phyloP scores from a whole-genome alignment of 2,797 vertebrate species.

The Phalanger gymnotis region DNA sequence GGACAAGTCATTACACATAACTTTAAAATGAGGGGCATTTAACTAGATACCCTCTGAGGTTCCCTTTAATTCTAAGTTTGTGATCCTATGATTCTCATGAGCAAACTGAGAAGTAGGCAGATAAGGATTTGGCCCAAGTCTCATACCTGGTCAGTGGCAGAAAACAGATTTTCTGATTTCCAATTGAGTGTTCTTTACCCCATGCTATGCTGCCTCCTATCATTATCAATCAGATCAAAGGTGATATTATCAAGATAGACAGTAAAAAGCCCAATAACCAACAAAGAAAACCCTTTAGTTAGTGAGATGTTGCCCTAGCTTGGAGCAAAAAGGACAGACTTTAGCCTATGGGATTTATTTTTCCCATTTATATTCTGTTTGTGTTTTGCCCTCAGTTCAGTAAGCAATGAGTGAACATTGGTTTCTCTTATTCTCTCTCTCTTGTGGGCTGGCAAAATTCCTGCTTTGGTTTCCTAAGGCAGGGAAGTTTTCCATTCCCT shows the following conservation, averaged over 20 bases:
- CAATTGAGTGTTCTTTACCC: not conserved
- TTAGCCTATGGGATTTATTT: not conserved
- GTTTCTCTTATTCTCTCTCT: not conserved
- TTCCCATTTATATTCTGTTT: slow-evolving; percentile 6
- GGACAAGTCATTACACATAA: not conserved
- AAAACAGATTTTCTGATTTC: not conserved
- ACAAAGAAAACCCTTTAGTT: not conserved
- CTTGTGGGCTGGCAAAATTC: not conserved
- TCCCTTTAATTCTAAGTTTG: not conserved
- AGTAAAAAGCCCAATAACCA: not conserved
- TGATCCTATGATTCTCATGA: not conserved
- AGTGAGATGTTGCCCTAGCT: not conserved
- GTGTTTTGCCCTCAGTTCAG: not conserved
- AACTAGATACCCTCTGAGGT: not conserved
- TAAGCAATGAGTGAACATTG: not conserved
- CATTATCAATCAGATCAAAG: not conserved
- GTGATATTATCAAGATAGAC: not conserved
- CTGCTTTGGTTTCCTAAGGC: not conserved
- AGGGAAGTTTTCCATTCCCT: slow-evolving; percentile 6
- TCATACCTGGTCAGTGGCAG: not conserved
- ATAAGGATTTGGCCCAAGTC: not conserved
- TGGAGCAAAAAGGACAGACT: not conserved
- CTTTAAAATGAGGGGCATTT: not conserved
- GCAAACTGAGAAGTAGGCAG: not conserved
- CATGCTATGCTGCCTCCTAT: not conserved